Conservation (phyloP, 2,888 invertebrate species). For the Andrena camellia region DNA sequence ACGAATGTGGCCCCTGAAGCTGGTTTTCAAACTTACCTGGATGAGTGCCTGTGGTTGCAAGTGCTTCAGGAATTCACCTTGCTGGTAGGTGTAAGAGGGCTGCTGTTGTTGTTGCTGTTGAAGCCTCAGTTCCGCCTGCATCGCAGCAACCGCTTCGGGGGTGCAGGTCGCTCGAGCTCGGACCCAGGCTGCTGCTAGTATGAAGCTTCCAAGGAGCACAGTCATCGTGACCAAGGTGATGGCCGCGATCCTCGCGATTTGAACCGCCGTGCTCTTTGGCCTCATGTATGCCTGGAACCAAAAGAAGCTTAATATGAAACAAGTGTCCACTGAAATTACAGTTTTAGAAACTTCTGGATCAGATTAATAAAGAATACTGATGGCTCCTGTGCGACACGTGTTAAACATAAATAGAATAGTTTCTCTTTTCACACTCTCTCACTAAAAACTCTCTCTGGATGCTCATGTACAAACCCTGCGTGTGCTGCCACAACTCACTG, state of each 20-base stretch:
- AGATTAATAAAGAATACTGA: no score
- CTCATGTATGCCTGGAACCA: slow-evolving; percentile 91
- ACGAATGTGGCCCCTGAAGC: background rate
- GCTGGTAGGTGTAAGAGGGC: slow-evolving; percentile 89
- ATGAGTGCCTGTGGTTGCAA: slow-evolving; percentile 88
- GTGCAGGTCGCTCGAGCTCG: slow-evolving; percentile 92
- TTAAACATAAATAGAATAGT: background rate
- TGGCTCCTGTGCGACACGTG: no score
- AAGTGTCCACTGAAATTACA: background rate
- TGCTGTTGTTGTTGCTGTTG: slow-evolving; percentile 90
- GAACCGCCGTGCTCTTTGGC: slow-evolving; percentile 91
- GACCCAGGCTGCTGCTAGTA: slow-evolving; percentile 93
- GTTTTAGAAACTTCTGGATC: background rate
- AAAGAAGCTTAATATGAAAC: background rate
- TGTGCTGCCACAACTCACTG: no score
- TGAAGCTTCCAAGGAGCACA: slow-evolving; percentile 92
- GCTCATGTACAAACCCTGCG: background rate
- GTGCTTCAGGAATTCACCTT: slow-evolving; percentile 87
- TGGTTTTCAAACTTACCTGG: slow-evolving; percentile 86
- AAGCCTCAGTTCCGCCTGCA: slow-evolving; percentile 78
- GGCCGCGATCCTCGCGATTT: slow-evolving; percentile 94
- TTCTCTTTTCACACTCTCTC: background rate
- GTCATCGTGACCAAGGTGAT: slow-evolving; percentile 93
- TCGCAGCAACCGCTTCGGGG: slow-evolving; percentile 81
- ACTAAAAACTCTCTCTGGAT: background rate